Percentiles rank a stretch among this genome's conserved stretches.
Conservation (phyloP, 2,797 vertebrate species). For the Onychomys leucogaster region DNA sequence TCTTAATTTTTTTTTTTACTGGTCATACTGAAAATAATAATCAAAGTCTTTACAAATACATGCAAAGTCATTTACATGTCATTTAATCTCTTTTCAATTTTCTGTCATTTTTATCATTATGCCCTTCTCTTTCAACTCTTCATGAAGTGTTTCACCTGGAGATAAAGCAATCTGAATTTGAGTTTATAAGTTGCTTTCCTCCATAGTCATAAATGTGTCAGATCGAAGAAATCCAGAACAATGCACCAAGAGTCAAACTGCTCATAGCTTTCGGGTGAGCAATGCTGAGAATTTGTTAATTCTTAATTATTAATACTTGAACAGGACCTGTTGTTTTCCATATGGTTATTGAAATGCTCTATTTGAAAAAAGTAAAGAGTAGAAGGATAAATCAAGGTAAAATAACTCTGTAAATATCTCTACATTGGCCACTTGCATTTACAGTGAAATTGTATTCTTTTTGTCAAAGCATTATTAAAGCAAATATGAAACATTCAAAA, state of each 20-base stretch:
- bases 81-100: conserved; percentile 68
- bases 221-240: conserved; percentile 17
- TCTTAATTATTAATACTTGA: conserved; percentile 39
- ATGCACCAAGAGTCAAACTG: background rate
- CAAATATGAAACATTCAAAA: conserved; percentile 60
- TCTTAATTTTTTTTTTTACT: background rate
- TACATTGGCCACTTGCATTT: background rate
- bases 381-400: background rate
- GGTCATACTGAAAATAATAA: conserved; percentile 53
- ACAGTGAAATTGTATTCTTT: background rate
- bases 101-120: conserved; percentile 43
- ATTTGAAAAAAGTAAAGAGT: conserved; percentile 18
- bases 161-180: background rate
- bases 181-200: background rate
- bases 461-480: conserved; percentile 55
- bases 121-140: conserved; percentile 44
- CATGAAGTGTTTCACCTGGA: conserved; percentile 25
- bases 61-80: conserved; percentile 56
- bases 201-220: conserved; percentile 7
- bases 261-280: conserved; percentile 9
- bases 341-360: conserved; percentile 16
- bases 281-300: conserved; percentile 9
- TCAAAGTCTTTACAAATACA: conserved; percentile 56
- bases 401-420: conserved; percentile 33
- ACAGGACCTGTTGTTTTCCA: background rate